Evolutionary conservation across 2,113 vertebrate species (phyloP).

Genomic region (Prinia subflava): DNA sequence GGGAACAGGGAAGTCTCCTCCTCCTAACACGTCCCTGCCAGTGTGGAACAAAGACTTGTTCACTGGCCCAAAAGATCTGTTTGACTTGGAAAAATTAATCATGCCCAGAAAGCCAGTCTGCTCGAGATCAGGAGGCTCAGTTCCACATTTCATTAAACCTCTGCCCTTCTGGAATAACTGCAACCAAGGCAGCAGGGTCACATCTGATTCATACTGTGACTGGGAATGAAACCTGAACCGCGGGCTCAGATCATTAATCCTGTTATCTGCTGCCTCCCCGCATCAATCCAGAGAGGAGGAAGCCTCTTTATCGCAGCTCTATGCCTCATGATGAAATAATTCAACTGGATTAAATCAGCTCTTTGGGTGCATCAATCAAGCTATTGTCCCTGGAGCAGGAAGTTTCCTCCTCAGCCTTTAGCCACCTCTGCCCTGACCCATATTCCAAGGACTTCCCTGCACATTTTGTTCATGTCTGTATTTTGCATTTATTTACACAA

Average conservation of each 20-base stretch:
- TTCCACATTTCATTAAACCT: constrained; percentile 47
- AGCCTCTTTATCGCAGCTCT: constrained; percentile 28
- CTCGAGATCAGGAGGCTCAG: constrained; percentile 39
- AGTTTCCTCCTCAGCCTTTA: constrained; percentile 41
- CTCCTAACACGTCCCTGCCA: not conserved
- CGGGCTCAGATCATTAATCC: constrained; percentile 50
- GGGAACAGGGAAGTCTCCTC: not conserved
- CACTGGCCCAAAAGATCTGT: constrained; percentile 23
- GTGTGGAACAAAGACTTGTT: constrained; percentile 30
- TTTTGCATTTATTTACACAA: not conserved
- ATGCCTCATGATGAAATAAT: constrained; percentile 54
- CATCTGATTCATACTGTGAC: constrained; percentile 29
- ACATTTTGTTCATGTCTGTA: not conserved
- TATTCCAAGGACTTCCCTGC: constrained; percentile 52
- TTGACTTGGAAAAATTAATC: constrained; percentile 48
- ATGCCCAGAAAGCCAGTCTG: constrained; percentile 8
- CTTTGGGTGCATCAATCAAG: constrained; percentile 33
- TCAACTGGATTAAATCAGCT: constrained; percentile 52
- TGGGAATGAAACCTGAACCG: constrained; percentile 21
- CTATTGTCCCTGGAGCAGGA: constrained; percentile 53
- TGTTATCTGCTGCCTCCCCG: constrained; percentile 62
- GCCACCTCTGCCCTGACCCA: constrained; percentile 51
- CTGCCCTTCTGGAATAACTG: constrained; percentile 36
- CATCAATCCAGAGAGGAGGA: constrained; percentile 46
- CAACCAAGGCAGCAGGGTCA: constrained; percentile 29